A percentile compares a stretch with the other conserved stretches of the same genome.
Conservation (phyloP, 2,888 invertebrate genomes). For the Andrena praecox region DNA sequence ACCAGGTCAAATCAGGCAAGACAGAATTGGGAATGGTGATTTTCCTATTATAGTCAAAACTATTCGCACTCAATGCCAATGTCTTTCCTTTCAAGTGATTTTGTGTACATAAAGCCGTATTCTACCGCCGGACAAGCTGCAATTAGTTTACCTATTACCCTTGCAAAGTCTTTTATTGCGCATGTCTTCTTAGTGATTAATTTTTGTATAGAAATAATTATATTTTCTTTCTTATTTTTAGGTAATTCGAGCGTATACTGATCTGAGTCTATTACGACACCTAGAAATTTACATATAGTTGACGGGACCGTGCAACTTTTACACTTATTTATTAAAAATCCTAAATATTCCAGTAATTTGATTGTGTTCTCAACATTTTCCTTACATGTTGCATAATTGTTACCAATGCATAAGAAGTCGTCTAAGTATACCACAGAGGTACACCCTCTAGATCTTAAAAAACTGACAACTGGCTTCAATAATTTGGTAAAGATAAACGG, state of each 20-base stretch:
- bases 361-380: not conserved
- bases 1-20: too few relatives aligned
- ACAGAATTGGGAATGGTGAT: too few relatives aligned
- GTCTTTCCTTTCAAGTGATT: not conserved
- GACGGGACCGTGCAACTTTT: not conserved
- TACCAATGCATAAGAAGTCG: not conserved
- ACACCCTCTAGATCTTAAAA: not conserved
- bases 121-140: not conserved
- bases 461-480: conserved; percentile 45
- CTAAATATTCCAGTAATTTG: conserved; percentile 8
- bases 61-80: too few relatives aligned
- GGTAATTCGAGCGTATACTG: not conserved
- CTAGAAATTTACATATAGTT: conserved; percentile 1
- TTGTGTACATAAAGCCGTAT: not conserved
- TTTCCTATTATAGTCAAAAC: too few relatives aligned
- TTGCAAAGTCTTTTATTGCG: not conserved
- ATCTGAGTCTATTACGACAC: not conserved
- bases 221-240: not conserved
- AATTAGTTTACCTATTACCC: not conserved
- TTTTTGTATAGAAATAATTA: not conserved
- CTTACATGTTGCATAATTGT: not conserved
- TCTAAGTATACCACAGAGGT: conserved; percentile 1
- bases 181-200: too few relatives aligned
- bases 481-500: conserved; percentile 60
- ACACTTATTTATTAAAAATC: conserved; percentile 29